Evolutionary conservation across 2,888 invertebrate species (phyloP).

Genomic region (Parnassius glacialis): DNA sequence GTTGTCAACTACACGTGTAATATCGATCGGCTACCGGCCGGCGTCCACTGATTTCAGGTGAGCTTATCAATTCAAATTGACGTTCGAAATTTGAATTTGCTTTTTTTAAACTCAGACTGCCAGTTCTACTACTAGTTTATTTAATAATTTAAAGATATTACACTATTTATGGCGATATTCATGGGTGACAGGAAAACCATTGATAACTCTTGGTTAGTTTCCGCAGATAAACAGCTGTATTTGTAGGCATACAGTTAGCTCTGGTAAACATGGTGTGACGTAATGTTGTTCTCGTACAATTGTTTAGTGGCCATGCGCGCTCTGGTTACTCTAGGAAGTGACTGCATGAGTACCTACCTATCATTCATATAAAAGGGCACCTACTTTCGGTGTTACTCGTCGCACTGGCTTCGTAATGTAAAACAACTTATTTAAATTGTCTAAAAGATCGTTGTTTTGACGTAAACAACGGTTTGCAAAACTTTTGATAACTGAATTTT

Average conservation of each 20-base stretch:
- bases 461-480: too few relatives aligned
- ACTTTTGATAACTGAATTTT: too few relatives aligned
- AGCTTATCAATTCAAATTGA: slow-evolving; percentile 22
- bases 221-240: slow-evolving; percentile 56
- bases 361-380: background rate
- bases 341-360: background rate
- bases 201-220: slow-evolving; percentile 47
- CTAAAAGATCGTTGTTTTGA: too few relatives aligned
- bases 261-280: slow-evolving; percentile 48
- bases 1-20: slow-evolving; percentile 51
- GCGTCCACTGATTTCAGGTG: slow-evolving; percentile 34
- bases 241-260: slow-evolving; percentile 28
- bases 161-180: slow-evolving; percentile 1
- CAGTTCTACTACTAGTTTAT: background rate
- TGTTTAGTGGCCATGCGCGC: slow-evolving; percentile 40
- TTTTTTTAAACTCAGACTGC: background rate
- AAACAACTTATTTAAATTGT: background rate
- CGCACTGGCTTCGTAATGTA: background rate
- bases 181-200: slow-evolving; percentile 42
- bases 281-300: slow-evolving; percentile 41
- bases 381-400: slow-evolving; percentile 4
- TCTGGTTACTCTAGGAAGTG: slow-evolving; percentile 30
- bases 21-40: slow-evolving; percentile 53
- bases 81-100: slow-evolving; percentile 6
- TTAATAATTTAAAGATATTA: background rate